phyloP scores from a whole-genome alignment of 2,888 invertebrate genomes.

The Eupithecia abbreviata region DNA sequence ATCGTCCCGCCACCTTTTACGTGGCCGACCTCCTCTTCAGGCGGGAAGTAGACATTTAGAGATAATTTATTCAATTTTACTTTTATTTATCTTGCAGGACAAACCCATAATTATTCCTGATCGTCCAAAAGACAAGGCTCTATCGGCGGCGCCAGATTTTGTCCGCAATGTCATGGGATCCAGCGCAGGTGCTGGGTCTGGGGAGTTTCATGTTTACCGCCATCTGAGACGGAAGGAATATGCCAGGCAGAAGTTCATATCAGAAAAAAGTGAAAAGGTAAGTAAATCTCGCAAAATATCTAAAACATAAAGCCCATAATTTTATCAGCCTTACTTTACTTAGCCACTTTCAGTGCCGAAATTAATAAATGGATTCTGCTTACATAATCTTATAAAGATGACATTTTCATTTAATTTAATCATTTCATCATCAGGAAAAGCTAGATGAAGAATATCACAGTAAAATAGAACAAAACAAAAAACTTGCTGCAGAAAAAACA shows the following conservation, averaged over 20 bases:
- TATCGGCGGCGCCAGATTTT: slow-evolving; percentile 94
- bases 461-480: slow-evolving; percentile 90
- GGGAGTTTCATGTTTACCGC: slow-evolving; percentile 99
- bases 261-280: slow-evolving; percentile 93
- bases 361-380: no score
- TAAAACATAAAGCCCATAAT: no score
- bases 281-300: not conserved
- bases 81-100: slow-evolving; percentile 83
- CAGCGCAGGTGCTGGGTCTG: slow-evolving; percentile 99
- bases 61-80: no score
- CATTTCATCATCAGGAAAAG: slow-evolving; percentile 85
- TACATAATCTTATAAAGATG: no score
- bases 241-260: slow-evolving; percentile 96
- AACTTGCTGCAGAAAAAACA: slow-evolving; percentile 90
- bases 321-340: no score
- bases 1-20: no score
- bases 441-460: slow-evolving; percentile 92
- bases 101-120: slow-evolving; percentile 95
- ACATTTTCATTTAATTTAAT: not conserved
- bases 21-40: no score
- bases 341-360: no score
- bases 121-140: slow-evolving; percentile 88
- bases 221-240: slow-evolving; percentile 98
- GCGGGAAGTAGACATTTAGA: no score
- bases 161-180: slow-evolving; percentile 99